Conservation (phyloP, 2,888 invertebrate species). For the Polydrusus tereticollis region DNA sequence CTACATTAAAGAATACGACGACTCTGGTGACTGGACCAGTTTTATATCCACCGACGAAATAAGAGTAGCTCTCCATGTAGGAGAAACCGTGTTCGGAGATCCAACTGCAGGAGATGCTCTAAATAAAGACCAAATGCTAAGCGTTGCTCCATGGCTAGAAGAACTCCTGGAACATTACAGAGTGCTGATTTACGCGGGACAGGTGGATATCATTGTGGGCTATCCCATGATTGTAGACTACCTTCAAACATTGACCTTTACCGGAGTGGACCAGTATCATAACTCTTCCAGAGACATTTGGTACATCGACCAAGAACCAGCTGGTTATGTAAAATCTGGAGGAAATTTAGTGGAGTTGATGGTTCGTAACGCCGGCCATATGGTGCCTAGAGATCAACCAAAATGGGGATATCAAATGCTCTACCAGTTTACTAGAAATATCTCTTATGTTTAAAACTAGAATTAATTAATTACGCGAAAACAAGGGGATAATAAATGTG, state of each 20-base stretch:
- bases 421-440: constrained; percentile 72
- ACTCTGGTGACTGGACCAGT: constrained; percentile 7
- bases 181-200: constrained; percentile 86
- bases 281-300: constrained; percentile 75
- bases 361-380: constrained; percentile 84
- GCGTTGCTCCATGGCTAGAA: constrained; percentile 53
- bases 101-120: constrained; percentile 27
- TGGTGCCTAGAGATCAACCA: constrained; percentile 85
- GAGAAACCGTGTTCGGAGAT: constrained; percentile 23
- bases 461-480: too few species aligned
- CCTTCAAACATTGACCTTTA: constrained; percentile 76
- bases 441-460: background rate
- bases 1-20: constrained; percentile 26
- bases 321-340: constrained; percentile 28
- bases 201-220: constrained; percentile 88
- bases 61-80: constrained; percentile 33
- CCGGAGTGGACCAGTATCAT: constrained; percentile 73
- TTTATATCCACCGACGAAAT: constrained; percentile 29
- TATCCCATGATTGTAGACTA: constrained; percentile 85
- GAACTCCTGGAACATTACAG: constrained; percentile 75
- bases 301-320: constrained; percentile 68
- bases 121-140: constrained; percentile 5
- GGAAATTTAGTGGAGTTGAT: constrained; percentile 69
- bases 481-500: too few species aligned
- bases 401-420: constrained; percentile 82